These are phyloP conservation scores for Teinopalpus imperialis DNA, from an alignment of 2,888 invertebrate species.

Conservation along the genomic window DNA sequence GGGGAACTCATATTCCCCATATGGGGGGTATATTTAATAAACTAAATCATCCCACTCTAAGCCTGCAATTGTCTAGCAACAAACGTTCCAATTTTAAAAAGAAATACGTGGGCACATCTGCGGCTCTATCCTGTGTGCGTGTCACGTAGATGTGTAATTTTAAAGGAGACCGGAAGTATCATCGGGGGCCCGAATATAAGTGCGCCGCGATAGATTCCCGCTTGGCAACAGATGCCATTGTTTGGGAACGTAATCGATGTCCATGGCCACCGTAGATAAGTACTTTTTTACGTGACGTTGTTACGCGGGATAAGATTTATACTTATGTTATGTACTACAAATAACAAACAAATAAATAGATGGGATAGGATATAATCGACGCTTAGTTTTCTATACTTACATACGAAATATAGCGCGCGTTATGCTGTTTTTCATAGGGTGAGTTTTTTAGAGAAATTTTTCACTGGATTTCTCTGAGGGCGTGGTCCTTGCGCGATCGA, in stretches of 20 bases:
- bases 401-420: too few species aligned
- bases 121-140: constrained; percentile 42
- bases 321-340: too few species aligned
- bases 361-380: too few species aligned
- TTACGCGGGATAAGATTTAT: background rate
- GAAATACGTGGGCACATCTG: constrained; percentile 9
- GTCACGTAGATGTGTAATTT: constrained; percentile 68
- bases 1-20: too few species aligned
- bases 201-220: constrained; percentile 46
- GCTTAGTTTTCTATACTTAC: too few species aligned
- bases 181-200: constrained; percentile 34
- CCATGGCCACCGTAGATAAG: constrained; percentile 10
- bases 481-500: too few species aligned
- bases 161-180: constrained; percentile 47
- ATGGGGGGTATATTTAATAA: too few species aligned
- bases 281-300: constrained; percentile 23
- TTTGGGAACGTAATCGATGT: constrained; percentile 28
- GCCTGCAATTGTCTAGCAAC: constrained; percentile 16
- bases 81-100: constrained; percentile 15
- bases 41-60: constrained; percentile 10
- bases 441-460: too few species aligned
- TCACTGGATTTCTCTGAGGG: too few species aligned
- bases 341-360: too few species aligned
- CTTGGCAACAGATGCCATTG: constrained; percentile 47
- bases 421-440: too few species aligned